Conservation (phyloP, 2,888 invertebrate genomes). For the Malacosoma neustria region DNA sequence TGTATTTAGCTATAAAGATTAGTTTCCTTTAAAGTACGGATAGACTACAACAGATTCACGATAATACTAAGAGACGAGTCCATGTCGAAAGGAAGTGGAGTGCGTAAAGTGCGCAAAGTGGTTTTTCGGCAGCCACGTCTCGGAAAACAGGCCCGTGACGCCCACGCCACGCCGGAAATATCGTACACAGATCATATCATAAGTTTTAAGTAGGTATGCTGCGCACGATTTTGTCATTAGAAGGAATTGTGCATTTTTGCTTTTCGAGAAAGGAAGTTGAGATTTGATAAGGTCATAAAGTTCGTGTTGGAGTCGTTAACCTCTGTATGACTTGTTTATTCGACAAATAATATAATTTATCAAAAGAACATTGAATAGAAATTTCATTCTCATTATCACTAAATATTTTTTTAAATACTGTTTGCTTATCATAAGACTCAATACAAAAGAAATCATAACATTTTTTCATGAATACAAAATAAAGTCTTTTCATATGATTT, state of each 20-base stretch:
- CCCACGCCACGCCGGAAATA: constrained; percentile 64
- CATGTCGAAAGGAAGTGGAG: constrained; percentile 32
- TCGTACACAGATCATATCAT: constrained; percentile 53
- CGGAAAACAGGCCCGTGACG: constrained; percentile 41
- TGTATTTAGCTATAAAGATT: constrained; percentile 22
- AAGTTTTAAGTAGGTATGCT: constrained; percentile 38
- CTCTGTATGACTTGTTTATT: constrained; percentile 17
- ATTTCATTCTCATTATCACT: too few relatives aligned
- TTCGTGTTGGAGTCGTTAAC: constrained; percentile 30
- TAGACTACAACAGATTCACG: background rate
- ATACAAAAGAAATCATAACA: too few relatives aligned
- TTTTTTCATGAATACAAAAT: too few relatives aligned
- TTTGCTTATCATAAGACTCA: too few relatives aligned
- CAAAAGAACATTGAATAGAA: too few relatives aligned
- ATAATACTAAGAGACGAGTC: background rate
- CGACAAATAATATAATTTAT: too few relatives aligned
- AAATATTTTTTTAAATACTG: too few relatives aligned
- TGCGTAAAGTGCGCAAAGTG: constrained; percentile 51
- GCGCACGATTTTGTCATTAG: constrained; percentile 67
- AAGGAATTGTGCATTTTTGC: constrained; percentile 53
- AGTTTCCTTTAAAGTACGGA: constrained; percentile 1
- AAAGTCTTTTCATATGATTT: too few relatives aligned
- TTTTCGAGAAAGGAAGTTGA: constrained; percentile 46
- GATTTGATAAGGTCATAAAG: constrained; percentile 38
- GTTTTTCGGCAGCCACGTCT: constrained; percentile 33